Evolutionary conservation across 2,888 invertebrate genomes (phyloP), one percentile per base, ranked within the genome.

Genomic region (Imbricaverruca yamaguchii): DNA sequence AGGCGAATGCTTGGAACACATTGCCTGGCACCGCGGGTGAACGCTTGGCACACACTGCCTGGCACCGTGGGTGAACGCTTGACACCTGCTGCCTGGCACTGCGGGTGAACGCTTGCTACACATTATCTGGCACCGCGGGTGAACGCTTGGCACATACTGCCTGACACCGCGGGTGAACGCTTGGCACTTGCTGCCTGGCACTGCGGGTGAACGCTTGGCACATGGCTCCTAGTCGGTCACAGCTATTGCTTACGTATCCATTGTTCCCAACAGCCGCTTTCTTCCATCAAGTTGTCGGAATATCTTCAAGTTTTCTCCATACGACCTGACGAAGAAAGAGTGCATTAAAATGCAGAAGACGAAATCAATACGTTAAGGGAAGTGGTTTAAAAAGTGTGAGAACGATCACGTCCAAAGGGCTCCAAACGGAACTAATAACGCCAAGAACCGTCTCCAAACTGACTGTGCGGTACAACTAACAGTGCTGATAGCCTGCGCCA

Each of bases 231-330:
- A 61, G 11, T 13, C 61, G 61, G 13, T 18, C 61, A 18, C 61
- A 18, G 61, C 18, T 18, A 61, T 6, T 18, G 61, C 18, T 6
- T 13, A 61, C 15, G 13, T 61, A 61, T 61, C 61, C 15, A 61
- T 61, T 18, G 15, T 61, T 61, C 61, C 39, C 39, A 39, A 39
- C 39, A 61, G 13, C 61, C 12, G n/a, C 10, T n/a, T 18, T 10
- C 21, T 65, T n/a, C n/a, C n/a, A 18, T 69, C 69, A 69, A 7
- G 69, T 15, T 7, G 39, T 80, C 18, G 82, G 83, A 11, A 81
- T 81, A 25, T 83, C 83, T 74, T 83, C 83, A 8, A 83, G 81
- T 78, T 83, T 83, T 65, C 82, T 82, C 83, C 83, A 83, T 56
- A 83, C 83, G 39, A 83, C 83, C 83, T 83, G 82, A 23, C 61